Base-by-base conservation (phyloP, 2,888 invertebrate species). In the Diarsia brunnea region DNA sequence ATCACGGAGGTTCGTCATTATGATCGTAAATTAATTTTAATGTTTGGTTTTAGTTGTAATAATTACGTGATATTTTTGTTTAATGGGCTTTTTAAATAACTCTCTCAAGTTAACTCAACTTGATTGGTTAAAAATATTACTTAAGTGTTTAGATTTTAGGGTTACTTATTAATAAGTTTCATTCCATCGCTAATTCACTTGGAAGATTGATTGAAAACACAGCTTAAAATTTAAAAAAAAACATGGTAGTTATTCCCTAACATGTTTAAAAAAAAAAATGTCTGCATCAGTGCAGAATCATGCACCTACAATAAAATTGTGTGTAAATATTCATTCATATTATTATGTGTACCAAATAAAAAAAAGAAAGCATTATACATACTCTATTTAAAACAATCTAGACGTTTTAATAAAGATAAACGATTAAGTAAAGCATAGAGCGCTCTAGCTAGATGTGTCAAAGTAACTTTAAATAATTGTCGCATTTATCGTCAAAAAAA, bases 11-110 rank as follows among this genome's bases (percentile, higher is more conserved):
- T 80, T 78, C 70, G 66, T 74, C 77, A 68, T 84, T 68, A 71
- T 67, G 69, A 63, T 60, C 55, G 70, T 81, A 81, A 79, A 88
- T 88, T 84, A 71, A 78, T 84, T 81, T 76, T 72, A 78, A 65
- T 77, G 60, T 69, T 69, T 64, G 3, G 21, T 55, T 78, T 80
- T 66, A 65, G 53, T 83, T 65, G 5, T 73, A 38, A 72, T 80
- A 68, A 70, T 72, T 63, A 69, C 27, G 55, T 70, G 65, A 66
- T 77, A 64, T 65, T 72, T 73, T 70, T 45, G 27, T 76, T 63
- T 71, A 45, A 83, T 75, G 16, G 7, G 0, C 24, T 38, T 73
- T 75, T 75, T 4, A 14, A 51, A 47, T 47, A 31, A 31, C 31
- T 31, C 31, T 31, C 31, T 31, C 2, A 31, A 31, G 31, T 38